Evolutionary conservation across 2,888 invertebrate genomes (phyloP).

Genomic region (Ferdinandea cuprea): DNA sequence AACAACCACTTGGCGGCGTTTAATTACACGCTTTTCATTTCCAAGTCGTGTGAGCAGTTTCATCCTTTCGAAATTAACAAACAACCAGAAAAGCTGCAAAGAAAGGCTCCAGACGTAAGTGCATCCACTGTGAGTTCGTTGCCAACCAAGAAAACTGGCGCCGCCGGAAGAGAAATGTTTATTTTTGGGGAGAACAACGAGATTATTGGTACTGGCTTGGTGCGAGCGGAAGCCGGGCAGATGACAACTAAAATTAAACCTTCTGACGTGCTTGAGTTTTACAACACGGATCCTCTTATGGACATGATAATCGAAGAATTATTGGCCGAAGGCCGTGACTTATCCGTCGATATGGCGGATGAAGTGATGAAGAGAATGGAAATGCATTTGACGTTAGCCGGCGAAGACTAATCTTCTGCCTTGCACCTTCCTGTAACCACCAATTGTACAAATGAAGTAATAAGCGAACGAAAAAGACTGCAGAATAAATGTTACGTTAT

Average conservation of each 20-base stretch:
- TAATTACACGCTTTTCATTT: constrained; percentile 56
- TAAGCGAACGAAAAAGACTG: no score
- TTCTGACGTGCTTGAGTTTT: constrained; percentile 7
- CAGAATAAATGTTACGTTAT: no score
- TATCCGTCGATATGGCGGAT: constrained; percentile 39
- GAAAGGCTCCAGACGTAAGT: background rate
- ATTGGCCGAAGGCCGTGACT: constrained; percentile 34
- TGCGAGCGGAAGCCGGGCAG: constrained; percentile 9
- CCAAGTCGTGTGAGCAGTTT: constrained; percentile 40
- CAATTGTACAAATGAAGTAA: no score
- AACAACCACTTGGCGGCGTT: background rate
- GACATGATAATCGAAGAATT: constrained; percentile 36
- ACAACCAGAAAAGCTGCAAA: background rate
- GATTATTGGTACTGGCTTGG: constrained; percentile 23
- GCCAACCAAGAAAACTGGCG: background rate
- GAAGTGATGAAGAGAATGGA: constrained; percentile 42
- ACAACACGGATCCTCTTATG: constrained; percentile 1
- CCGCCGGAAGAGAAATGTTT: constrained; percentile 30
- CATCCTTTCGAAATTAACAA: background rate
- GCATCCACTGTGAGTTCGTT: no score
- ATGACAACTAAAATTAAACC: background rate
- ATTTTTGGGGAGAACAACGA: constrained; percentile 19
- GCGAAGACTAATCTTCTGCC: no score
- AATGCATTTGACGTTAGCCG: constrained; percentile 17
- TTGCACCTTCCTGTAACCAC: no score